phyloP scores from a whole-genome alignment of 2,113 vertebrate genomes.

The Gorsachius goisagi region DNA sequence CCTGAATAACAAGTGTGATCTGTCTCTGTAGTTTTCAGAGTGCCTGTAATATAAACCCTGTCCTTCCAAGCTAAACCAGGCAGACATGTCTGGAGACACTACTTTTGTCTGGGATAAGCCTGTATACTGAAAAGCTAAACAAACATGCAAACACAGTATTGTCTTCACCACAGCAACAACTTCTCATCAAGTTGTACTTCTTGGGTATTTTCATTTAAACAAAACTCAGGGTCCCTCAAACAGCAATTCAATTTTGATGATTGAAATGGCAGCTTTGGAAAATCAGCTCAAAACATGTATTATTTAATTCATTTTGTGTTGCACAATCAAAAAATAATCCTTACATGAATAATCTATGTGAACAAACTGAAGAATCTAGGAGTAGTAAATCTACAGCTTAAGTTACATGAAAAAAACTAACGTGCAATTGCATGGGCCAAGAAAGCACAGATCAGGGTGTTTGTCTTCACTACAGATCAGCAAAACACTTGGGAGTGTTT shows the following conservation, averaged over 20 bases:
- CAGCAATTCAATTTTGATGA: background rate
- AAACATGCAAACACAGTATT: background rate
- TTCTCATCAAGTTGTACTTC: background rate
- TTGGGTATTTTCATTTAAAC: background rate
- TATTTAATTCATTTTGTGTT: background rate
- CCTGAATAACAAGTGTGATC: background rate
- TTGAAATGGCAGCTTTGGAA: background rate
- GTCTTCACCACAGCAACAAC: background rate
- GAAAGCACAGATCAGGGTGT: background rate
- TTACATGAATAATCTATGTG: background rate
- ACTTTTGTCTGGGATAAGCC: background rate
- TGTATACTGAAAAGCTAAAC: background rate
- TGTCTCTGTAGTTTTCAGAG: background rate
- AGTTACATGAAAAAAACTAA: background rate
- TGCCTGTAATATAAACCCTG: background rate
- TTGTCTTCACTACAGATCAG: background rate
- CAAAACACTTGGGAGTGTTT: background rate
- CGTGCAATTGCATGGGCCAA: fast-evolving
- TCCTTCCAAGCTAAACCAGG: background rate
- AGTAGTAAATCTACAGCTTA: background rate
- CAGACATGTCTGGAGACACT: background rate
- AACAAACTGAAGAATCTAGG: background rate
- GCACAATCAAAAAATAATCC: background rate
- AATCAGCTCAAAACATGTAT: background rate
- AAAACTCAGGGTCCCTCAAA: background rate